Conservation (phyloP, 2,888 invertebrate species). For the Cephus pygmeus region DNA sequence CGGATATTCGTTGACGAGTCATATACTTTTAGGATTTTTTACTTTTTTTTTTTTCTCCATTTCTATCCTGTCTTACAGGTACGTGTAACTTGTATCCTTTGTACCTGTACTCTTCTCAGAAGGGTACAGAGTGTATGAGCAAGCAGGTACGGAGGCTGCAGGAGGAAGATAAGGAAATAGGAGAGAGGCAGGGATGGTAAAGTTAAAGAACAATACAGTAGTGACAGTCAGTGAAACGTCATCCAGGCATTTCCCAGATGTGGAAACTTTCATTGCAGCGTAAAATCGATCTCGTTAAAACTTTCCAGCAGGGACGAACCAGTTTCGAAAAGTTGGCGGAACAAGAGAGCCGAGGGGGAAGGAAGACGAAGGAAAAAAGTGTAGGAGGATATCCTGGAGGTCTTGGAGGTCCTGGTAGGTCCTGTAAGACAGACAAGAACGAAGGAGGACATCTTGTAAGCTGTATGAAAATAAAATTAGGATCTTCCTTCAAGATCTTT, state of each 20-base stretch:
- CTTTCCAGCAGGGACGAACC: conserved; percentile 41
- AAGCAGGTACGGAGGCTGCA: not conserved
- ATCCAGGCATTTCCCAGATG: conserved; percentile 37
- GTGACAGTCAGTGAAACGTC: conserved; percentile 43
- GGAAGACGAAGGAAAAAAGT: not conserved
- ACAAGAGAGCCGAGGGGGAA: not conserved
- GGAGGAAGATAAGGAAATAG: not conserved
- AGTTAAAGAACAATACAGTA: conserved; percentile 27
- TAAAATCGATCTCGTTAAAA: conserved; percentile 54
- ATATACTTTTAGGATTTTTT: no score
- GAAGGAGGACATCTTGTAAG: not conserved
- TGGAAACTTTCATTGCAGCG: conserved; percentile 32
- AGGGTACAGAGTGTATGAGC: not conserved
- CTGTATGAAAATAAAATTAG: conserved; percentile 1
- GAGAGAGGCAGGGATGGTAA: conserved; percentile 11
- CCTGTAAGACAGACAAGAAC: not conserved
- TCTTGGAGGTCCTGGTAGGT: not conserved
- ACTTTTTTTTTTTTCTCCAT: no score
- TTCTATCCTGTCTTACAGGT: no score
- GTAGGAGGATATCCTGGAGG: not conserved
- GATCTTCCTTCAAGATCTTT: not conserved
- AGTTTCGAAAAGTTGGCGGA: conserved; percentile 40
- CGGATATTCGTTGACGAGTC: not conserved
- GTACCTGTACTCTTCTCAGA: not conserved
- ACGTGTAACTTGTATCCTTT: no score